Evolutionary conservation across 2,888 invertebrate species (phyloP).

Genomic region (Pocota personata): DNA sequence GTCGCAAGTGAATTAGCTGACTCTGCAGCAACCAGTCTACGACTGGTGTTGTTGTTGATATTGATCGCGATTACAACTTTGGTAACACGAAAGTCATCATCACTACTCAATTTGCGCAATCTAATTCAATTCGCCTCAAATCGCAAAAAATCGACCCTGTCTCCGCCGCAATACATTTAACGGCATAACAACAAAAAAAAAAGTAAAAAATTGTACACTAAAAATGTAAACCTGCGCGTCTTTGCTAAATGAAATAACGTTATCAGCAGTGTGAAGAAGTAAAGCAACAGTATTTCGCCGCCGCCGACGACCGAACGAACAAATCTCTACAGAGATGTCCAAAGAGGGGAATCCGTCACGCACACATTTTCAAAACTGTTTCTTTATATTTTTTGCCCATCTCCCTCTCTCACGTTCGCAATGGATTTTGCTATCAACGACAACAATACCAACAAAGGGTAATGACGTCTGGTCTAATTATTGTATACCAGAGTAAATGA

Average conservation of each 20-base stretch:
- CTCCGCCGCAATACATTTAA: conserved; percentile 36
- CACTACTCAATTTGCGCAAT: conserved; percentile 13
- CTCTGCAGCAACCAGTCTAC: conserved; percentile 4
- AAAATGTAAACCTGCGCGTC: conserved; percentile 58
- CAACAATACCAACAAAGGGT: conserved; percentile 65
- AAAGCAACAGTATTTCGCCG: conserved; percentile 66
- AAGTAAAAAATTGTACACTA: not conserved
- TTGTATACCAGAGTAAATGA: conserved; percentile 57
- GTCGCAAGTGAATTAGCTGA: not conserved
- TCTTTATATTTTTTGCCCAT: conserved; percentile 1
- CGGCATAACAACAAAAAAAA: conserved; percentile 30
- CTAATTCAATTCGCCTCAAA: conserved; percentile 20
- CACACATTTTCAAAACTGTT: conserved; percentile 23
- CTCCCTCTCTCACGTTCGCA: conserved; percentile 10
- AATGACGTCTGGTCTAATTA: conserved; percentile 75
- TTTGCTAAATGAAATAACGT: conserved; percentile 67
- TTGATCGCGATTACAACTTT: conserved; percentile 36
- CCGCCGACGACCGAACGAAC: conserved; percentile 9
- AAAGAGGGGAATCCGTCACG: conserved; percentile 63
- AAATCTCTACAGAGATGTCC: conserved; percentile 28
- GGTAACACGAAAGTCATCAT: not conserved
- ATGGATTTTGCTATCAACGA: conserved; percentile 45
- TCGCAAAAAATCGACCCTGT: not conserved
- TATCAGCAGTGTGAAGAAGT: conserved; percentile 50
- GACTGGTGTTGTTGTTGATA: not conserved